Evolutionary conservation across 2,113 vertebrate genomes (phyloP), one percentile per base, ranked within the genome.

Genomic region (Mustela nigripes): DNA sequence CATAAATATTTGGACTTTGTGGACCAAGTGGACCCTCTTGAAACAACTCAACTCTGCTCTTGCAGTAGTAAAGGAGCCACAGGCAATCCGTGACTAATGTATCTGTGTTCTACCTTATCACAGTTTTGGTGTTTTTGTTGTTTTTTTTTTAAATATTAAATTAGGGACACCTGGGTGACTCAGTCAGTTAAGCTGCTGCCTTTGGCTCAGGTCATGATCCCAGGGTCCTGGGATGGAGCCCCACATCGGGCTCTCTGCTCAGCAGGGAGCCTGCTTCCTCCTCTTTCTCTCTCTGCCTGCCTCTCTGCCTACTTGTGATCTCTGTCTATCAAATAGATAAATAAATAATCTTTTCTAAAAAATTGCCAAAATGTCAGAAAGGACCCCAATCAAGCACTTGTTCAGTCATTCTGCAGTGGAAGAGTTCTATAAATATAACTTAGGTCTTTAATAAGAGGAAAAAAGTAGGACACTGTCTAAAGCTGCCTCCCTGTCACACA

Each of bases 391-490:
- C 5, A 36, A 93, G 45, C 58, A 9, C 33, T 45, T 89, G 31
- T 79, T 28, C 11, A 19, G 39, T 92, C 53, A 19, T 85, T 50
- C 39, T 87, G 69, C 56, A 36, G 22, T 60, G 5, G 58, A 91
- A 85, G 69, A 62, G 53, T 97, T 94, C 91, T 14, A 28, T 85
- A 91, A 93, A 78, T n/a, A 21, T 73, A 78, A 88, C 56, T 60
- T 89, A 33, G 24, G 58, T 50, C 26, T 88, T 87, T 60, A 76
- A 63, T n/a, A 84, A 91, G 65, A 87, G 65, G 60, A 84, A 86
- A 36, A 87, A 94, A 78, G 33, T 89, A 92, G 83, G 73, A 15
- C 60, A 12, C 15, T 74, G 80, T 48, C 60, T 67, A 80, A 94
- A 63, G 48, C 56, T 90, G 48, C 26, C 74, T 88, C 89, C 28